phyloP scores from a whole-genome alignment of 2,797 vertebrate genomes.

The Yasuhikotakia modesta region DNA sequence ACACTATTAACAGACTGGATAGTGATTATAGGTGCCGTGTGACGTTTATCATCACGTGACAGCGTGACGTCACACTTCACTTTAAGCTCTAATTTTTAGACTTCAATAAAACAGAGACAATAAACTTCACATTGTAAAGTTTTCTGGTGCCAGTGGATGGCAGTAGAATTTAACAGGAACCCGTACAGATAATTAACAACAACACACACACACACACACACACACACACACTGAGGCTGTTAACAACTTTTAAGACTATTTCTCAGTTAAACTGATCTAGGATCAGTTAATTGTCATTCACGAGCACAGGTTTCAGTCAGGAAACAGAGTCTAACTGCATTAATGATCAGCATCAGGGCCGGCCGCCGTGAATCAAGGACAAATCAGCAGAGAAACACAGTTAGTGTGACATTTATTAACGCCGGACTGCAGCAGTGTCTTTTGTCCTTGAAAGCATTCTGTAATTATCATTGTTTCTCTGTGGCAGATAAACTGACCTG shows the following conservation, averaged over 20 bases:
- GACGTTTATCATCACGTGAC: no score
- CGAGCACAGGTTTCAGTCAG: neutral
- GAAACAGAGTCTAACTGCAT: neutral
- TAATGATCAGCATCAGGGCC: neutral
- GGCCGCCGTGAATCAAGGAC: slow-evolving; percentile 1
- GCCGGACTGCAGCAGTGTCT: neutral
- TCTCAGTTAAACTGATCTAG: neutral
- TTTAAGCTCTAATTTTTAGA: no score
- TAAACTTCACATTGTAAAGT: neutral
- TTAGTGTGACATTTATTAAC: neutral
- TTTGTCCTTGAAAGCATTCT: slow-evolving; percentile 42
- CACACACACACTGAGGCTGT: neutral
- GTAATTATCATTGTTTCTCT: slow-evolving; percentile 37
- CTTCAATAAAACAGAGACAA: neutral
- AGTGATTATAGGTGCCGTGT: no score
- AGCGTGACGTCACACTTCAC: no score
- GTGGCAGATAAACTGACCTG: slow-evolving; percentile 42
- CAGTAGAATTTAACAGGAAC: slow-evolving; percentile 32
- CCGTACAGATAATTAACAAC: neutral
- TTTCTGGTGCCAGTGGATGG: slow-evolving; percentile 36
- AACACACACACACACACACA: neutral
- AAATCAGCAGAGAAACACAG: neutral
- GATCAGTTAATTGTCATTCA: neutral
- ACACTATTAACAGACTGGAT: no score
- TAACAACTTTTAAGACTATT: neutral